phyloP scores from a whole-genome alignment of 1,140 invertebrate genomes.

The Coelopa frigida region DNA sequence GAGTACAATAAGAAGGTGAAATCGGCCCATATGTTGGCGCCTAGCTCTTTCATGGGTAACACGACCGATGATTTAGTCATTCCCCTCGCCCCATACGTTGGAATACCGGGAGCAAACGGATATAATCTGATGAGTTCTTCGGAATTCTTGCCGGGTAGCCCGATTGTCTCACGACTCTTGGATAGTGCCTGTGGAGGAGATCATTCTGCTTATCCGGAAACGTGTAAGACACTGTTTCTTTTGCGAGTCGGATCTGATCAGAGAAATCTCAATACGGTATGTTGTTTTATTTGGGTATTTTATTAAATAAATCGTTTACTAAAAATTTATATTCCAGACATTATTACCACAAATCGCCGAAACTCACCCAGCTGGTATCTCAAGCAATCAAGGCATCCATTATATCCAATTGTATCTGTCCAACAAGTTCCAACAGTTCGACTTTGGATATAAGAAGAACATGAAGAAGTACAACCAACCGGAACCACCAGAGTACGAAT shows the following conservation, averaged over 20 bases:
- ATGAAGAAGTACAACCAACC: constrained; percentile 40
- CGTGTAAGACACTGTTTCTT: constrained; percentile 27
- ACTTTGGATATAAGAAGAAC: constrained; percentile 46
- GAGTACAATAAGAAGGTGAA: constrained; percentile 55
- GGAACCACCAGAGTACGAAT: constrained; percentile 49
- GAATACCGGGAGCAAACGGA: constrained; percentile 16
- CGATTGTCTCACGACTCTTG: constrained; percentile 21
- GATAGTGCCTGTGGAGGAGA: constrained; percentile 27
- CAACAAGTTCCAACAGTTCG: constrained; percentile 43
- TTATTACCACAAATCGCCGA: constrained; percentile 29
- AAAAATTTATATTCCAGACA: constrained; percentile 17
- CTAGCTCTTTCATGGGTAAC: constrained; percentile 49
- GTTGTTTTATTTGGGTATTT: not conserved
- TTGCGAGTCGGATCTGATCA: constrained; percentile 24
- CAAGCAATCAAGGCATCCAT: constrained; percentile 47
- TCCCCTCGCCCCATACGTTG: constrained; percentile 12
- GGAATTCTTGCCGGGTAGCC: constrained; percentile 29
- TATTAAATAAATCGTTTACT: not conserved
- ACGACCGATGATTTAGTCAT: constrained; percentile 5
- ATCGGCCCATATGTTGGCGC: constrained; percentile 51
- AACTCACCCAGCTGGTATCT: constrained; percentile 46
- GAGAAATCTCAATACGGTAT: constrained; percentile 28
- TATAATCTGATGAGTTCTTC: too few relatives aligned
- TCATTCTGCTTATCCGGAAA: constrained; percentile 18
- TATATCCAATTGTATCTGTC: constrained; percentile 44